A percentile compares a stretch with the other conserved stretches of the same genome.
These are phyloP conservation scores for Malurus cyaneus DNA, from an alignment of 2,113 vertebrate species.

Conservation along the genomic window DNA sequence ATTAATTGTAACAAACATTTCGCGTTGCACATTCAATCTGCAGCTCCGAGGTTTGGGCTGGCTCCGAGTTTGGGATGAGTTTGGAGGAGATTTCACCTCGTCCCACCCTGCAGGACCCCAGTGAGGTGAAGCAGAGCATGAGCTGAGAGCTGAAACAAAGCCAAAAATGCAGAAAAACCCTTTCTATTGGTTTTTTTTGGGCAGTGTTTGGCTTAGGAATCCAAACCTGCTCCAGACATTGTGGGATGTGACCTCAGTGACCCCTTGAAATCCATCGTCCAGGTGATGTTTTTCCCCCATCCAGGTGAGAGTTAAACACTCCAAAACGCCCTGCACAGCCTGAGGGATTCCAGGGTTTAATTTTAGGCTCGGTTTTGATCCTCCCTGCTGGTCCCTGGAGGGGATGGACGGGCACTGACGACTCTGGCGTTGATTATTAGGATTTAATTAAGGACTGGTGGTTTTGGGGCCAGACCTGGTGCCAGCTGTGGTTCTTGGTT, in stretches of 20 bases:
- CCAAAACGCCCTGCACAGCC: fast-evolving
- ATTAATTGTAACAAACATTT: slow-evolving; percentile 41
- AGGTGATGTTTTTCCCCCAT: not conserved
- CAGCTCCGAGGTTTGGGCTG: not conserved
- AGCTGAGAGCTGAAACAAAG: fast-evolving
- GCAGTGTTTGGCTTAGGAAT: not conserved
- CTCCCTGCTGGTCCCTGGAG: not conserved
- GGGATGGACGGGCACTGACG: not conserved
- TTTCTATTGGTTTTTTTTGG: fast-evolving
- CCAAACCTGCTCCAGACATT: fast-evolving
- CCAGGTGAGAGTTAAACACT: not conserved
- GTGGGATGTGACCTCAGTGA: not conserved
- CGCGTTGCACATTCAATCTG: not conserved
- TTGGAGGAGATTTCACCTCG: not conserved
- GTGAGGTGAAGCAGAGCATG: fast-evolving
- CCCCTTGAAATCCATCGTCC: fast-evolving
- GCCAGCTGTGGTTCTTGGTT: not conserved
- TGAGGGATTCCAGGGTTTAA: not conserved
- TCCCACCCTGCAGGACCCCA: fast-evolving
- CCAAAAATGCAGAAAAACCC: fast-evolving
- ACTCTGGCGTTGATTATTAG: not conserved
- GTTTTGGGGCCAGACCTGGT: not conserved
- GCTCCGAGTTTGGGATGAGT: not conserved
- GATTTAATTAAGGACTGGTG: not conserved
- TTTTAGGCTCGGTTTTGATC: fast-evolving